Evolutionary conservation across 2,888 invertebrate genomes (phyloP).

Genomic region (Caenorhabditis doughertyi): DNA sequence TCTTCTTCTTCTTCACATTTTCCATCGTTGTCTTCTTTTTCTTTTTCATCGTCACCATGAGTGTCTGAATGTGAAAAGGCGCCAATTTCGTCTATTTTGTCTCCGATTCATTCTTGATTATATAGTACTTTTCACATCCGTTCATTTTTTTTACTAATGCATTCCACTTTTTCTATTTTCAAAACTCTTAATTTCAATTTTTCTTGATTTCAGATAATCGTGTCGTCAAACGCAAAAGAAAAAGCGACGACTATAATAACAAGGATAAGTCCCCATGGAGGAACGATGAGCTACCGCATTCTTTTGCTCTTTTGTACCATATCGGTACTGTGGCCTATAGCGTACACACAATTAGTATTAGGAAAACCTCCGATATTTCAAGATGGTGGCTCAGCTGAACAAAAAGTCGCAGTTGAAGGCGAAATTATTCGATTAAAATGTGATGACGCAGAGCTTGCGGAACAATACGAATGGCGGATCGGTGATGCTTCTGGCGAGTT

Average conservation of each 20-base stretch:
- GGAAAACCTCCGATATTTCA: conserved; percentile 65
- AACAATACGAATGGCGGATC: conserved; percentile 58
- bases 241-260: conserved; percentile 5
- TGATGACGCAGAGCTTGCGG: conserved; percentile 55
- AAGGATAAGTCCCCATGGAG: conserved; percentile 50
- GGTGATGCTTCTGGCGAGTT: conserved; percentile 45
- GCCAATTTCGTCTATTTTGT: conserved; percentile 48
- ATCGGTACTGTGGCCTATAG: conserved; percentile 26
- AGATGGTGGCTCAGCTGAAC: conserved; percentile 16
- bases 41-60: conserved; percentile 15
- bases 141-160: conserved; percentile 1
- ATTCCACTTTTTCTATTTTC: neutral
- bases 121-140: conserved; percentile 41
- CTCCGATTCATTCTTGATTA: conserved; percentile 56
- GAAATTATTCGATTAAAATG: conserved; percentile 53
- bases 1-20: conserved; percentile 23
- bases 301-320: conserved; percentile 36
- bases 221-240: conserved; percentile 36
- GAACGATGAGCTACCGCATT: conserved; percentile 51
- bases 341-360: conserved; percentile 59
- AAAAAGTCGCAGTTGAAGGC: conserved; percentile 47
- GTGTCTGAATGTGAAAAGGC: conserved; percentile 49
- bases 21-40: neutral
- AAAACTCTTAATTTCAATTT: neutral
- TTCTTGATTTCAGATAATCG: conserved; percentile 28